Evolutionary conservation across 2,113 vertebrate genomes (phyloP).

Genomic region (Heliornis fulica): DNA sequence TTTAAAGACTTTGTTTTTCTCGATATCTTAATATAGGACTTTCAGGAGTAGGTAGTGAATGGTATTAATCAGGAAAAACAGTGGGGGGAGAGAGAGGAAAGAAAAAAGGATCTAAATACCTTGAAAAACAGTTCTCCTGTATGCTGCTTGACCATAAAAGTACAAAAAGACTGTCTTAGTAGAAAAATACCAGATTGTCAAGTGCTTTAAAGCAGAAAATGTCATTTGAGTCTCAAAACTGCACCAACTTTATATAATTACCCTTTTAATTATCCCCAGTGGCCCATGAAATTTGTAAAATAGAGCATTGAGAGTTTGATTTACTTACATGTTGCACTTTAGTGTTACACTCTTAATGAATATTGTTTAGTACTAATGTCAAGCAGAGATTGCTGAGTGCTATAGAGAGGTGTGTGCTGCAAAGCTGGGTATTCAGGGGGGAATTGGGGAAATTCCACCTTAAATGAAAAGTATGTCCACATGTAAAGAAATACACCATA

Average conservation of each 20-base stretch:
- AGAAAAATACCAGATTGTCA: slow-evolving; percentile 73
- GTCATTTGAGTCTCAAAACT: slow-evolving; percentile 84
- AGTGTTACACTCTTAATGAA: slow-evolving; percentile 78
- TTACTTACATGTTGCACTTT: slow-evolving; percentile 84
- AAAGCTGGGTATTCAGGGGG: neutral
- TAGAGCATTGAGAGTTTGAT: slow-evolving; percentile 81
- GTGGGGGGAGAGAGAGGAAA: neutral
- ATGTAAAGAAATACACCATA: neutral
- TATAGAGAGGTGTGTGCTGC: slow-evolving; percentile 22
- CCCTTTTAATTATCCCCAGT: slow-evolving; percentile 87
- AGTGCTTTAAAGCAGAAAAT: slow-evolving; percentile 84
- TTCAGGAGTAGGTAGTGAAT: slow-evolving; percentile 21
- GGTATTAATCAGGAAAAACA: neutral
- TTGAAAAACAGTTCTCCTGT: slow-evolving; percentile 67
- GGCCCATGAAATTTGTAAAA: slow-evolving; percentile 86
- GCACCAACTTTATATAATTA: slow-evolving; percentile 85
- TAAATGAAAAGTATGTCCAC: neutral
- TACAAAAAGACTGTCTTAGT: slow-evolving; percentile 52
- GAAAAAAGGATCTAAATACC: slow-evolving; percentile 22
- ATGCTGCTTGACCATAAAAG: slow-evolving; percentile 65
- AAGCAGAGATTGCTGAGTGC: slow-evolving; percentile 65
- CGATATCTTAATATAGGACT: slow-evolving; percentile 8
- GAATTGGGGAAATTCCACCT: slow-evolving; percentile 9
- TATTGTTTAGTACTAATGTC: slow-evolving; percentile 76
- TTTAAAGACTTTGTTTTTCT: neutral